phyloP scores from a whole-genome alignment of 2,797 vertebrate species.

The Centroberyx gerrardi region DNA sequence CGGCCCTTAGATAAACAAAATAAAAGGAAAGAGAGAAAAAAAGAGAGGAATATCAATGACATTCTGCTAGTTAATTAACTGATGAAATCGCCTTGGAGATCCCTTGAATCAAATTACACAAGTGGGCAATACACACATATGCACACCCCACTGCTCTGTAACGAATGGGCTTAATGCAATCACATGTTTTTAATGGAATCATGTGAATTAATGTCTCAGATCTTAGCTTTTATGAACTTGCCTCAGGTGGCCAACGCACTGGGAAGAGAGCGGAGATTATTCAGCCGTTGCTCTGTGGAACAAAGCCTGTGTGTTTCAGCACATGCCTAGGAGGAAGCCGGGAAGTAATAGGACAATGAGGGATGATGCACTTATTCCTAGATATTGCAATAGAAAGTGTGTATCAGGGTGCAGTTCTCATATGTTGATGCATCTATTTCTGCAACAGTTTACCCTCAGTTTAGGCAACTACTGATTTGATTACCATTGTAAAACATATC shows the following conservation, averaged over 20 bases:
- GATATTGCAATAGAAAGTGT: constrained; percentile 70
- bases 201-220: constrained; percentile 82
- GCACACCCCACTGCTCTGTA: constrained; percentile 53
- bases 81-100: constrained; percentile 76
- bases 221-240: constrained; percentile 82
- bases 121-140: constrained; percentile 47
- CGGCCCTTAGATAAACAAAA: constrained; percentile 62
- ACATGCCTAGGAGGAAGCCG: constrained; percentile 75
- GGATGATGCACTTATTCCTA: constrained; percentile 78
- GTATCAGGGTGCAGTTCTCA: constrained; percentile 62
- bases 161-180: constrained; percentile 77
- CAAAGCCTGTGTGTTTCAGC: constrained; percentile 78
- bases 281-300: constrained; percentile 72
- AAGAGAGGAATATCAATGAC: constrained; percentile 13
- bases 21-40: constrained; percentile 37
- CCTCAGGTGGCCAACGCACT: constrained; percentile 79
- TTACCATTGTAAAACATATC: constrained; percentile 54
- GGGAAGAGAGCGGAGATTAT: constrained; percentile 82
- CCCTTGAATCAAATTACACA: constrained; percentile 75
- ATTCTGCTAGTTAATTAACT: constrained; percentile 75
- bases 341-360: constrained; percentile 78
- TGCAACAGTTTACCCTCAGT: constrained; percentile 63
- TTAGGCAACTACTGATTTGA: constrained; percentile 60
- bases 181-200: constrained; percentile 82
- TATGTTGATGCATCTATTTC: constrained; percentile 67